Evolutionary conservation across 2,888 invertebrate genomes (phyloP), one percentile per base, ranked within the genome.

Genomic region (Arge pagana): DNA sequence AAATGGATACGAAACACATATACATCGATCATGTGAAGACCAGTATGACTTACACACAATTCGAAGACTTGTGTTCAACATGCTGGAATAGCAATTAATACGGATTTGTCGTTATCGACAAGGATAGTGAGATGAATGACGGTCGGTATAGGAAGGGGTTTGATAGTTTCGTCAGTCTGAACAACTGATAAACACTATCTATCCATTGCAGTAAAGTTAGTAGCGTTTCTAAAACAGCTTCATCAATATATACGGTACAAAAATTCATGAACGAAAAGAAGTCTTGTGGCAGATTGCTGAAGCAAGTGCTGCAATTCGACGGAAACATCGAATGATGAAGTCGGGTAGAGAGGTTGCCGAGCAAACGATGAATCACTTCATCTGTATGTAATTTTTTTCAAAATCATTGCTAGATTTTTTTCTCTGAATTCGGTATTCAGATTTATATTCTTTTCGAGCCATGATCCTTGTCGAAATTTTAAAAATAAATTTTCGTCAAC

Each of bases 51-150:
- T 66, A 50, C 33, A 26, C 45, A 19, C 21, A 55, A 43, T 64
- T 62, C 23, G 56, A 57, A 49, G 33, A 57, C 23, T 49, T 61
- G 36, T 55, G 60, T 49, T 35, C 45, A 6, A 5, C 5, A 4
- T 64, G 64, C 43, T 66, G 62, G 60, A 58, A 57, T n/a, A 16
- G 50, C 7, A 52, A 56, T 40, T 59, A 60, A 33, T 56, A 60
- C 50, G 57, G 55, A n/a, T 62, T 60, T 31, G 13, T 60, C 10
- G 57, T 60, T 5, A 62, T 64, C 21, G 59, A 61, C 41, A 60
- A 62, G 41, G 61, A 63, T 48, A 56, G 57, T 28, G 55, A 54
- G 26, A 6, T 58, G 1, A 52, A 55, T 24, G 40, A 55, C 6
- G 55, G 62, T n/a, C 40, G 64, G 16, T 60, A 62, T 39, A 51